Base-by-base conservation (phyloP, 2,113 vertebrate genomes). In the Periophthalmodon schlosseri region DNA sequence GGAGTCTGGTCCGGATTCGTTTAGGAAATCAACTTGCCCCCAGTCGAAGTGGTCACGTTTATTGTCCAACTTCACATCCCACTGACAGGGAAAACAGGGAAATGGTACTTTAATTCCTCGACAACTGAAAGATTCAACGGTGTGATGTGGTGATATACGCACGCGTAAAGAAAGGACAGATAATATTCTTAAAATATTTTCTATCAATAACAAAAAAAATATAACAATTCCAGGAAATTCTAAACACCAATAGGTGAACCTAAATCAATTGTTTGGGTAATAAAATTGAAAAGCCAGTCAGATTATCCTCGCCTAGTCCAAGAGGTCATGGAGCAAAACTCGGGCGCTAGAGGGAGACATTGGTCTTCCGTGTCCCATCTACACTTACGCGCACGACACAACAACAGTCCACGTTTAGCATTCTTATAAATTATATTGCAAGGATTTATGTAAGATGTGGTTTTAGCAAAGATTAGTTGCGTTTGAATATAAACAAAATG, bases 1-100 rank as follows among this genome's bases (percentile, higher is more conserved):
- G 87, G 90, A 91, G 93, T 94, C 93, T 93, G 91, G 61, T 89
- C 88, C 87, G 87, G 86, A 94, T 93, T 44, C 90, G 89, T 91
- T 88, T 14, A 91, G 89, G 89, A 88, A 90, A 89, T 89, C 86
- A 36, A 66, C 64, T 33, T 9, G 78, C 83, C 80, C 88, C 82
- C 72, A 72, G 18, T 60, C 81, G 73, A 80, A 91, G 91, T 92
- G 92, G 86, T 92, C 93, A 92, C 82, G 87, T 93, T 91, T 92
- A 93, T 90, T 92, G 83, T 81, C 74, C 83, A 88, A 90, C 81
- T 88, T 64, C 84, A 90, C 84, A 89, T 83, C 80, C 84, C 67
- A n/a, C 10, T 56, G 82, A 77, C n/a, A 78, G 81, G 84, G 84
- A 82, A 86, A 60, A 24, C 20, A 11, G 20, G 20, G 52, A 21